Base-by-base conservation (phyloP, 2,113 vertebrate species). In the Eulemur macaco region DNA sequence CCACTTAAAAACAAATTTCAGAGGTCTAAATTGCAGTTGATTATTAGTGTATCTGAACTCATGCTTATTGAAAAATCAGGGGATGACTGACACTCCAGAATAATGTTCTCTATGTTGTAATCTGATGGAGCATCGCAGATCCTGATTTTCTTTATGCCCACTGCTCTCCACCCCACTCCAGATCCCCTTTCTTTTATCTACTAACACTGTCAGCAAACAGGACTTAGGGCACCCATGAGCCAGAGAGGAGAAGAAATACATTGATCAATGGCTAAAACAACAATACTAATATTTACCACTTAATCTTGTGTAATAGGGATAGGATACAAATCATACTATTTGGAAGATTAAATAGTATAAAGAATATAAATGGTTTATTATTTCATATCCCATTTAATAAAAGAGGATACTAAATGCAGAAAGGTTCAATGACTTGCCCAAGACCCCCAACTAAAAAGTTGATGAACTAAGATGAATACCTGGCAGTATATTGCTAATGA, bases 31-130 rank as follows among this genome's bases (percentile, higher is more conserved):
- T 74, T 86, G 5, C 69, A 82, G 15, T 8, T 88, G 34, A 52
- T 15, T 6, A 5, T 50, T 18, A 42, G 31, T 47, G 39, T 77
- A 50, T 68, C 10, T 39, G 47, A 94, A 23, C 34, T 9, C 60
- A 64, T 66, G 2, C 15, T 68, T 76, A 29, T 31, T 39, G 86
- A 56, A 34, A 11, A n/a, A 34, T 31, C 10, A 34, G 1, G 3
- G 6, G 78, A 82, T 20, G 14, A 60, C 31, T 47, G 20, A 27
- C 11, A 42, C 10, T 84, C 37, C 3, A 20, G 14, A 83, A 63
- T 3, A 56, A 12, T 27, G 37, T 8, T 39, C 4, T 31, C 4
- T 5, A 23, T 12, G 0, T 20, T 54, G 12, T 21, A 58, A 15
- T 39, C 11, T 71, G 17, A 25, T 12, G 0, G 10, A 2, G 4